Evolutionary conservation across 2,797 vertebrate species (phyloP).

Genomic region (Siniperca scherzeri): DNA sequence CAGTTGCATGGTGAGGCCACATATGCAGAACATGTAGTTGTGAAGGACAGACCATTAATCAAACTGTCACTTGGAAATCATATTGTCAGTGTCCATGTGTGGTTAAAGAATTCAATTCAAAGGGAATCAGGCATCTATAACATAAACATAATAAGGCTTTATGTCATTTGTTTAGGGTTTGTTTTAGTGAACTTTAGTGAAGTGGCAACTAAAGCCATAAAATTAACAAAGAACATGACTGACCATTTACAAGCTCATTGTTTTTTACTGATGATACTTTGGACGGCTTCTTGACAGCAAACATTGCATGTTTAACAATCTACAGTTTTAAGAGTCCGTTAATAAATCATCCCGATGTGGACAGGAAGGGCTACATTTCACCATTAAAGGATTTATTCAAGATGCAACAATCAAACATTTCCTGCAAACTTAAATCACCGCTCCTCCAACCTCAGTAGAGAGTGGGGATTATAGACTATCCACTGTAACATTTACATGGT

Average conservation of each 20-base stretch:
- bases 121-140: neutral
- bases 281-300: neutral
- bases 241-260: neutral
- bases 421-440: constrained; percentile 4
- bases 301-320: neutral
- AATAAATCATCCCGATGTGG: neutral
- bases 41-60: neutral
- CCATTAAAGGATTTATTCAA: constrained; percentile 33
- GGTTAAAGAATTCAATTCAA: constrained; percentile 1
- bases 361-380: constrained; percentile 12
- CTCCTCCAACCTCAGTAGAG: neutral
- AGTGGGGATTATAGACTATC: constrained; percentile 12
- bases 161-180: neutral
- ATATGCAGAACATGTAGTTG: constrained; percentile 2
- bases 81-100: constrained; percentile 9
- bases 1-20: neutral
- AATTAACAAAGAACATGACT: neutral
- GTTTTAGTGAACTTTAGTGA: neutral
- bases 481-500: constrained; percentile 21
- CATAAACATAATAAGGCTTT: neutral
- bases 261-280: constrained; percentile 9
- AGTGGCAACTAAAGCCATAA: neutral
- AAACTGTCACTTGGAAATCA: constrained; percentile 15
- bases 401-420: constrained; percentile 8
- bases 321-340: neutral